These are phyloP conservation scores for Mustela lutreola DNA, from an alignment of 2,113 vertebrate species.

Conservation along the genomic window DNA sequence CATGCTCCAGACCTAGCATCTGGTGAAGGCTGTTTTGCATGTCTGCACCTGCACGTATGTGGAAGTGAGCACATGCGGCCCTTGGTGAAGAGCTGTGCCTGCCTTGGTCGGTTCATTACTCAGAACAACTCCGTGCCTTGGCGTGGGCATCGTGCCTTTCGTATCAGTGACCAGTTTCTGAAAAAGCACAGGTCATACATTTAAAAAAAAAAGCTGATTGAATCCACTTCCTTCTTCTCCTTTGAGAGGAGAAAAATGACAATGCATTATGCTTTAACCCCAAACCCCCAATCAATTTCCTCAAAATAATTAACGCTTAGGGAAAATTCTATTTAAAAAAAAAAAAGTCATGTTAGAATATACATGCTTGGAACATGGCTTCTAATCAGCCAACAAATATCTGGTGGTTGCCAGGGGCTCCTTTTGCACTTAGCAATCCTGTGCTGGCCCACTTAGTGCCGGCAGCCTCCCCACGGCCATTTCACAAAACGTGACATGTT, in stretches of 20 bases:
- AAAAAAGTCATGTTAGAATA: not conserved
- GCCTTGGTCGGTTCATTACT: not conserved
- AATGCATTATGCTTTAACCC: not conserved
- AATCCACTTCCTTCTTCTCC: not conserved
- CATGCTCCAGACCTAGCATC: not conserved
- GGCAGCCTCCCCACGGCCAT: not conserved
- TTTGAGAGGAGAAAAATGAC: constrained; percentile 12
- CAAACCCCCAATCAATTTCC: not conserved
- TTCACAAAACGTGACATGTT: too few species aligned
- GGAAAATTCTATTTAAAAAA: not conserved
- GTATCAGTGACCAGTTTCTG: not conserved
- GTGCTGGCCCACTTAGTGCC: too few species aligned
- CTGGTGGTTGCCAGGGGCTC: not conserved
- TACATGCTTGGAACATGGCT: not conserved
- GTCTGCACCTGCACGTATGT: accelerated
- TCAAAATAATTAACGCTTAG: not conserved
- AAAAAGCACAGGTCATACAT: not conserved
- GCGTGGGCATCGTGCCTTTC: not conserved
- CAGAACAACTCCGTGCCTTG: not conserved
- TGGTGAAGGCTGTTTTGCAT: not conserved
- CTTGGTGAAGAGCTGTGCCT: not conserved
- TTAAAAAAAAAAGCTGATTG: not conserved
- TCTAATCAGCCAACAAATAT: not conserved
- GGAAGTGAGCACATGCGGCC: too few species aligned
- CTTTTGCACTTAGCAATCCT: not conserved